These are phyloP conservation scores for Harpagifer antarcticus DNA, from an alignment of 2,797 vertebrate species.

Conservation along the genomic window DNA sequence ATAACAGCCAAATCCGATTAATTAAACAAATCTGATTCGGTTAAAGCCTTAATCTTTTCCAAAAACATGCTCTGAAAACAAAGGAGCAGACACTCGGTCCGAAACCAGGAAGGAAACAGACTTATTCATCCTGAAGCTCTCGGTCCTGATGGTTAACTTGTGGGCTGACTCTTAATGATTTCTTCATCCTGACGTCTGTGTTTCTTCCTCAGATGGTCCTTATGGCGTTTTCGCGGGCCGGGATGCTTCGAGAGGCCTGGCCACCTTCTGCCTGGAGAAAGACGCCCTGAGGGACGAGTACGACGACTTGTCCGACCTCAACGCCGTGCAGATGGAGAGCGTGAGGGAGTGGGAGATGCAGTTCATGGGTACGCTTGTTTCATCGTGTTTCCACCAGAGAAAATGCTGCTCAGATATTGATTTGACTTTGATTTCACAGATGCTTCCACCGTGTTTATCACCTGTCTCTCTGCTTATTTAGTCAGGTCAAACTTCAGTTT, in stretches of 20 bases:
- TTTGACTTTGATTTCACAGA: slow-evolving; percentile 25
- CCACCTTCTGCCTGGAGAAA: slow-evolving; percentile 98
- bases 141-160: not conserved
- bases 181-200: not conserved
- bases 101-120: not conserved
- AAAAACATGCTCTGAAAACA: not conserved
- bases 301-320: slow-evolving; percentile 98
- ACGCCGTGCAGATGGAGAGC: slow-evolving; percentile 98
- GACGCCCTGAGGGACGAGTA: slow-evolving; percentile 96
- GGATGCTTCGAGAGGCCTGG: slow-evolving; percentile 97
- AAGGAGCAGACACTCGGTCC: not conserved
- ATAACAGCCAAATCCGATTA: too few species aligned
- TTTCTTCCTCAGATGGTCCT: slow-evolving; percentile 88
- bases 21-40: too few species aligned
- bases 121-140: too few species aligned
- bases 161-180: not conserved
- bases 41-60: too few species aligned
- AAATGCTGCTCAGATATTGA: not conserved
- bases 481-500: not conserved
- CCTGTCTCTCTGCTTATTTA: not conserved
- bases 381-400: not conserved
- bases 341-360: slow-evolving; percentile 99
- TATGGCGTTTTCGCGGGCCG: slow-evolving; percentile 98
- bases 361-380: slow-evolving; percentile 91
- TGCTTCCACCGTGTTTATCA: too few species aligned